Conservation (phyloP, 2,113 vertebrate species). For the Anarrhichthys ocellatus region DNA sequence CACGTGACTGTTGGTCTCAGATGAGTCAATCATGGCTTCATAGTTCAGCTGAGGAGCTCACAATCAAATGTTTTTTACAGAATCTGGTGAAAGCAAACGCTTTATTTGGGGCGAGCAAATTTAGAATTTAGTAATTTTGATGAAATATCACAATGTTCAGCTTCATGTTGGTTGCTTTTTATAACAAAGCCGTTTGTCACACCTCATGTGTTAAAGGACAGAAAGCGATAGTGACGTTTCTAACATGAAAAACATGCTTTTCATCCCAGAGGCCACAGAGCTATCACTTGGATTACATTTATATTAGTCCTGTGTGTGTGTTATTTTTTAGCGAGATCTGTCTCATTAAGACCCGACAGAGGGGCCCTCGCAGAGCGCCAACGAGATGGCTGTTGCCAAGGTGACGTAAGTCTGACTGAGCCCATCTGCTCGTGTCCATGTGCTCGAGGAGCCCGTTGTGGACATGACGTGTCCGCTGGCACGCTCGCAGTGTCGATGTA, state of each 20-base stretch:
- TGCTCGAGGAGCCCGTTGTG: constrained; percentile 62
- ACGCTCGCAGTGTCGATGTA: neutral
- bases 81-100: neutral
- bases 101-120: neutral
- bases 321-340: constrained; percentile 30
- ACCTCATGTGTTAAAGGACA: neutral
- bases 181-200: too few species aligned
- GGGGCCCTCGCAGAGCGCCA: constrained; percentile 54
- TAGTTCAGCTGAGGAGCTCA: too few species aligned
- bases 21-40: too few species aligned
- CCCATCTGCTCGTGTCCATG: constrained; percentile 77
- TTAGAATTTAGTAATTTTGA: too few species aligned
- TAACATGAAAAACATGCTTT: too few species aligned
- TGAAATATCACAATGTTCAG: too few species aligned
- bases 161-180: too few species aligned
- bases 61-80: too few species aligned
- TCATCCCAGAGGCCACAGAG: neutral
- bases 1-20: too few species aligned
- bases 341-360: constrained; percentile 54
- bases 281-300: neutral
- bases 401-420: constrained; percentile 73
- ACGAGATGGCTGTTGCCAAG: constrained; percentile 71
- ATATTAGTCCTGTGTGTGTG: constrained; percentile 14
- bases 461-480: constrained; percentile 62
- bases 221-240: neutral